Evolutionary conservation across 1,140 invertebrate species (phyloP).

Genomic region (Drosophila pachea): DNA sequence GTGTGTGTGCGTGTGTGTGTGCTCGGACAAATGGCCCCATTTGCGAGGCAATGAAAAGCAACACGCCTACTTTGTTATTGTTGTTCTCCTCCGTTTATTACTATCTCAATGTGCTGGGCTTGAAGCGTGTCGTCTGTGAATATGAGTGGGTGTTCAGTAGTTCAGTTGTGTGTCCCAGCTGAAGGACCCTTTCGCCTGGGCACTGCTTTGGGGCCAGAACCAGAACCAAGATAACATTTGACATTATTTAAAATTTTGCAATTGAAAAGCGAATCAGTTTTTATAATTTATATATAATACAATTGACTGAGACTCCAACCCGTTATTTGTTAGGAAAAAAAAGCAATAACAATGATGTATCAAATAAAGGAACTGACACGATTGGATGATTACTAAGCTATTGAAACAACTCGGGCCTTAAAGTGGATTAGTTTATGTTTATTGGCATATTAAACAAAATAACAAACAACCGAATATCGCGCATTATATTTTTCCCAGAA

Average conservation of each 20-base stretch:
- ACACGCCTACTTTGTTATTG: constrained; percentile 27
- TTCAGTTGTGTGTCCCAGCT: constrained; percentile 51
- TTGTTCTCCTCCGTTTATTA: constrained; percentile 29
- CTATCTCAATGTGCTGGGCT: constrained; percentile 11
- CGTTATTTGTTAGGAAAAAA: no score
- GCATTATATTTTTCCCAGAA: background rate
- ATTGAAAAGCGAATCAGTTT: background rate
- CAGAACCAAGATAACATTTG: constrained; percentile 3
- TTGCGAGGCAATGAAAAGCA: constrained; percentile 22
- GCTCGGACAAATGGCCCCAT: constrained; percentile 28
- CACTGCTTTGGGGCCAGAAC: constrained; percentile 2
- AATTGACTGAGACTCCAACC: background rate
- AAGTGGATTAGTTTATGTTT: no score
- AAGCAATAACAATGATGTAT: no score
- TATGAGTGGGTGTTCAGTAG: constrained; percentile 41
- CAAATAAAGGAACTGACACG: no score
- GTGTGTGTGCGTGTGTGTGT: no score
- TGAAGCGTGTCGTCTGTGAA: constrained; percentile 11
- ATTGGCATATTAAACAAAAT: no score
- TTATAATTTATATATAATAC: background rate
- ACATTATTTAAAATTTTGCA: constrained; percentile 9
- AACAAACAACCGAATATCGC: background rate
- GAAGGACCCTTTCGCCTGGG: background rate
- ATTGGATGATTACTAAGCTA: no score
- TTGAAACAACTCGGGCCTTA: no score